Conservation (phyloP, 2,797 vertebrate genomes). For the Anguilla pacifica region DNA sequence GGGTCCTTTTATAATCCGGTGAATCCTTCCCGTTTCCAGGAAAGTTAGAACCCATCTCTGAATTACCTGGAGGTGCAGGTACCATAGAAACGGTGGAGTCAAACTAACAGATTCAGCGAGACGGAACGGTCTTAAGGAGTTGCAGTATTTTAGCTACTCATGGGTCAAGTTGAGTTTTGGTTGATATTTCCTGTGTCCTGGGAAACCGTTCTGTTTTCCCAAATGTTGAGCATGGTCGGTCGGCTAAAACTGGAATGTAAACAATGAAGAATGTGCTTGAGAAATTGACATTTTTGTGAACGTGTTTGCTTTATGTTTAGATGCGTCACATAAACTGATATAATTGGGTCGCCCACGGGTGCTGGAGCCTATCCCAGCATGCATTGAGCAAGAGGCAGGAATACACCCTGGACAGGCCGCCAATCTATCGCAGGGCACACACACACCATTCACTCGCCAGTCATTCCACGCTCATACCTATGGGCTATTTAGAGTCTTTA, state of each 20-base stretch:
- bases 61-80: background rate
- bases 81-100: background rate
- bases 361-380: no score
- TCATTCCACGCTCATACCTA: no score
- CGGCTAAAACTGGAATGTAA: background rate
- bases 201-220: background rate
- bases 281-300: no score
- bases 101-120: background rate
- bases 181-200: background rate
- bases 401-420: no score
- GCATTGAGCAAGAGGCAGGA: no score
- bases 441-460: no score
- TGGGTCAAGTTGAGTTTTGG: background rate
- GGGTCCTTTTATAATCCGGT: background rate
- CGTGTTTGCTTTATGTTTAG: no score
- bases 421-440: no score
- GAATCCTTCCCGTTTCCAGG: constrained; percentile 13
- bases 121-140: background rate
- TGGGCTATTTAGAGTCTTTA: no score
- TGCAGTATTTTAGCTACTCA: background rate
- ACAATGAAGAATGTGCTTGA: background rate
- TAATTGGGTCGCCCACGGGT: no score
- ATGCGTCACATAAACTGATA: no score
- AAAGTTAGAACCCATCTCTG: background rate
- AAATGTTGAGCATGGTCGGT: background rate